Percentiles rank a stretch among this genome's conserved stretches.
phyloP scores from a whole-genome alignment of 1,140 invertebrate species.

The Adoxophyes honmai region DNA sequence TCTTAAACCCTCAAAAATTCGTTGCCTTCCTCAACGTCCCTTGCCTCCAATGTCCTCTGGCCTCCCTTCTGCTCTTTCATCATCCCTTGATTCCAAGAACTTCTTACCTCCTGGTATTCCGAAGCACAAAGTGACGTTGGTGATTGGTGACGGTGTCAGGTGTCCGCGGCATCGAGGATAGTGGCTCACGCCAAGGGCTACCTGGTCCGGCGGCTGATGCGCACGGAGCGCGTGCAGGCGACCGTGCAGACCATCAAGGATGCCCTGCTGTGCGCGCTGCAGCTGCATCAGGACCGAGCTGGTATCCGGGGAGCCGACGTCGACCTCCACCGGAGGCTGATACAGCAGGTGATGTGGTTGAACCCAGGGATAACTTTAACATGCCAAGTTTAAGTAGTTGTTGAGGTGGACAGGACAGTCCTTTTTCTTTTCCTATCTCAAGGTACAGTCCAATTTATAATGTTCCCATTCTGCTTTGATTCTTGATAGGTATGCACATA shows the following conservation, averaged over 20 bases:
- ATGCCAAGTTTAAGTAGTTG: too few species aligned
- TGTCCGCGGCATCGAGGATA: conserved; percentile 81
- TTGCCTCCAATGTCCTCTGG: too few species aligned
- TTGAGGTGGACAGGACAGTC: too few species aligned
- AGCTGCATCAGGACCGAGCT: conserved; percentile 82
- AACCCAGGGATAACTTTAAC: too few species aligned
- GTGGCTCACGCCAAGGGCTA: conserved; percentile 88
- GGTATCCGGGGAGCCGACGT: conserved; percentile 80
- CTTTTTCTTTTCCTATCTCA: too few species aligned
- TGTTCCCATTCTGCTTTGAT: too few species aligned
- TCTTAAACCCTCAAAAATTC: too few species aligned
- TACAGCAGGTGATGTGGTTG: conserved; percentile 77
- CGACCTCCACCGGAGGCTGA: conserved; percentile 79
- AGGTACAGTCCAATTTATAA: too few species aligned
- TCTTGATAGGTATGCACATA: too few species aligned
- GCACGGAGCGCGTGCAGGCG: conserved; percentile 87
- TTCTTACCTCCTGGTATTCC: conserved; percentile 37
- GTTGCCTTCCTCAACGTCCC: too few species aligned
- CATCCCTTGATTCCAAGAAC: background rate
- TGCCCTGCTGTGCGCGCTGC: conserved; percentile 85
- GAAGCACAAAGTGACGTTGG: background rate
- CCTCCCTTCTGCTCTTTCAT: background rate
- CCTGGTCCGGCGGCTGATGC: conserved; percentile 86
- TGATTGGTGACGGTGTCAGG: conserved; percentile 49
- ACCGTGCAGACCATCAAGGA: conserved; percentile 90